These are phyloP conservation scores for Adoxophyes honmai DNA, from an alignment of 1,140 invertebrate genomes.

Conservation along the genomic window DNA sequence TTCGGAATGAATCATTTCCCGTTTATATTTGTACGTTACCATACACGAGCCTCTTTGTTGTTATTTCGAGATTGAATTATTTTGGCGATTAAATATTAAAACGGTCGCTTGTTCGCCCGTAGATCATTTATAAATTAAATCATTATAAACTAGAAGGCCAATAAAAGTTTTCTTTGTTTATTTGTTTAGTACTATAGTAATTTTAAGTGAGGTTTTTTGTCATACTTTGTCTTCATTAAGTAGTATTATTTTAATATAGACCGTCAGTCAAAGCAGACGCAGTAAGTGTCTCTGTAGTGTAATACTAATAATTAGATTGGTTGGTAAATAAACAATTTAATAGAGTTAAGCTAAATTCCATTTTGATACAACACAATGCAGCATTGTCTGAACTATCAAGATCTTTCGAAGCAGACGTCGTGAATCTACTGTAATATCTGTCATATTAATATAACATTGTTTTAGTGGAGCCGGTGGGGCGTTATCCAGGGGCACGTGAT, in stretches of 20 bases:
- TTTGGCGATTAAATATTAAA: background rate
- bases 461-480: constrained; percentile 32
- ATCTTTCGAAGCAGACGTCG: constrained; percentile 25
- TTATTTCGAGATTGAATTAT: constrained; percentile 35
- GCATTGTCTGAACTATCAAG: constrained; percentile 28
- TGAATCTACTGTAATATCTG: constrained; percentile 26
- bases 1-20: constrained; percentile 74
- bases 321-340: constrained; percentile 8
- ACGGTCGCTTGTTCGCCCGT: too few relatives aligned
- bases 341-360: constrained; percentile 19
- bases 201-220: too few relatives aligned
- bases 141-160: too few relatives aligned
- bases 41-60: constrained; percentile 45
- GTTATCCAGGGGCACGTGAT: constrained; percentile 42
- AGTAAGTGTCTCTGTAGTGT: background rate
- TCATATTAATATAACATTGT: constrained; percentile 36
- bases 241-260: too few relatives aligned
- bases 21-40: constrained; percentile 67
- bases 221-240: too few relatives aligned
- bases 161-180: too few relatives aligned
- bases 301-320: background rate
- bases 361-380: constrained; percentile 20
- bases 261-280: too few relatives aligned
- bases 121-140: too few relatives aligned
- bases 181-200: too few relatives aligned